Evolutionary conservation across 2,113 vertebrate species (phyloP), one percentile per base, ranked within the genome.

Genomic region (Barnardius zonarius): DNA sequence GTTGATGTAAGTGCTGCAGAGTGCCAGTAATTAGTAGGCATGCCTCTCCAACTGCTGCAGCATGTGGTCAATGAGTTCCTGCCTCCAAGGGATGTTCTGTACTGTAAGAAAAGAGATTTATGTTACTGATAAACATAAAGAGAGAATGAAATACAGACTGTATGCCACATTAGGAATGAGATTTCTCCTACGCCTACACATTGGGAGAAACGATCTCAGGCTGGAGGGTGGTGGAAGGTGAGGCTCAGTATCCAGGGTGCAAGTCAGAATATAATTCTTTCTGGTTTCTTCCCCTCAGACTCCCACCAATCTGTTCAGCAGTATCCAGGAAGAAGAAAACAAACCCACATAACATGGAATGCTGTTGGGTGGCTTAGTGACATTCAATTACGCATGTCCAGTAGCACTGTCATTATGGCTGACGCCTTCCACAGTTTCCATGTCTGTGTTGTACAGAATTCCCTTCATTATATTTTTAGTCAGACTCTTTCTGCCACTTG

Each of bases 41-140:
- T 88, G 82, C 62, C 69, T 88, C 82, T 90, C 92, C 93, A 85
- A 92, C 84, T 92, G 96, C 94, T 96, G 82, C 92, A 95, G 95
- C 90, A 95, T 96, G 90, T 96, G 96, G 94, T 92, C 95, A 97
- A 88, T 94, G 91, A 92, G 79, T 90, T 95, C 83, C 77, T 97
- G 93, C 83, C 95, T 96, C 84, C 77, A 54, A 95, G 95, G 95
- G 66, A 95, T 92, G 79, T 77, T 92, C 91, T 93, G 81, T 70
- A 61, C 84, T 87, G 74, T 68, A 91, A 83, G 84, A 78, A 83
- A 75, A 72, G 54, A 88, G 67, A 96, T 96, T 94, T 95, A 96
- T 86, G 41, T 62, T 86, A 51, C 77, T 51, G 91, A 95, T 78
- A 96, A 94, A 74, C 83, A 80, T 67, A 83, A 89, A 91, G 83